These are phyloP conservation scores for silkworm (Bombyx mori) DNA, from an alignment of 1,140 invertebrate genomes.

Conservation along the genomic window DNA sequence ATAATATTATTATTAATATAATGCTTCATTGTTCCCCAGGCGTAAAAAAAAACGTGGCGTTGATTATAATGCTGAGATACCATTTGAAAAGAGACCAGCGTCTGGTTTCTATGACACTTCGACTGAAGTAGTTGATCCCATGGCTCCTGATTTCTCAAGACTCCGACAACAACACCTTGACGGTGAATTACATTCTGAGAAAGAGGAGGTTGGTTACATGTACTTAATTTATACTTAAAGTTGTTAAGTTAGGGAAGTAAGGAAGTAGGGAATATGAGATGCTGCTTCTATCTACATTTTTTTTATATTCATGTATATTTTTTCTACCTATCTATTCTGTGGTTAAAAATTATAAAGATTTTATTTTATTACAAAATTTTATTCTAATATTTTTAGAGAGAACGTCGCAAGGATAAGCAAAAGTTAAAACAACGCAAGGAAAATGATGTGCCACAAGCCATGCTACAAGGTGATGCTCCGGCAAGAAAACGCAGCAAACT, in stretches of 20 bases:
- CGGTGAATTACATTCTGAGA: constrained; percentile 90
- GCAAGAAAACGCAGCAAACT: constrained; percentile 95
- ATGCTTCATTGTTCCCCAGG: constrained; percentile 26
- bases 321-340: too few species aligned
- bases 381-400: constrained; percentile 62
- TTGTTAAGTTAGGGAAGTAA: constrained; percentile 53
- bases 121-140: constrained; percentile 89
- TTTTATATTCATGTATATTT: too few species aligned
- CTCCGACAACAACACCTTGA: constrained; percentile 94
- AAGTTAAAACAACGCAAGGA: constrained; percentile 96
- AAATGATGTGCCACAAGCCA: constrained; percentile 94
- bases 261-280: too few species aligned
- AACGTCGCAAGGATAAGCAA: constrained; percentile 91
- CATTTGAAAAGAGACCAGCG: constrained; percentile 95
- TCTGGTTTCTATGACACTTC: constrained; percentile 95
- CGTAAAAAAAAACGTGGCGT: constrained; percentile 90
- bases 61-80: constrained; percentile 98
- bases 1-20: too few species aligned
- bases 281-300: too few species aligned
- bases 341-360: not conserved
- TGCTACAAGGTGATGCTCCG: constrained; percentile 92
- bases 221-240: constrained; percentile 3
- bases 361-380: not conserved
- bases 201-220: constrained; percentile 79
- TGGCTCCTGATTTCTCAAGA: constrained; percentile 90